Conservation (phyloP, 2,113 vertebrate genomes). For the Monopterus albus region DNA sequence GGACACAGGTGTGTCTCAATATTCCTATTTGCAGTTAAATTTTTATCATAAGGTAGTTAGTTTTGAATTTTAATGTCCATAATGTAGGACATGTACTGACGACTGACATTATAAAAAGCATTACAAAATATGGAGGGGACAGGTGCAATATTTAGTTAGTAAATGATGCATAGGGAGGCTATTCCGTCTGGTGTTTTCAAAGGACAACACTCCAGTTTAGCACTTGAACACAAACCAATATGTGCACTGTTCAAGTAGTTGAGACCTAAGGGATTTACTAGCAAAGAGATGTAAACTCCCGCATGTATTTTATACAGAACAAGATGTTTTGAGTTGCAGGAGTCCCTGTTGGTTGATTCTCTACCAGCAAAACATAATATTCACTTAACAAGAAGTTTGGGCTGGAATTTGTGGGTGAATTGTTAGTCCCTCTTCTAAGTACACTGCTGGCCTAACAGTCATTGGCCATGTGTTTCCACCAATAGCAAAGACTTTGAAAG, state of each 20-base stretch:
- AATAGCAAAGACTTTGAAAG: no score
- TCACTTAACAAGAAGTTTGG: background rate
- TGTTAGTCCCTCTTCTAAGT: background rate
- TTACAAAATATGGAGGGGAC: background rate
- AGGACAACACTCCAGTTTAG: background rate
- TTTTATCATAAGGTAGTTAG: no score
- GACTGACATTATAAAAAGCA: no score
- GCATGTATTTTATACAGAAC: constrained; percentile 27
- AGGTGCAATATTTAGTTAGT: background rate
- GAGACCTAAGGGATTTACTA: constrained; percentile 60
- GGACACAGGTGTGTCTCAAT: no score
- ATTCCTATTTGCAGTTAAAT: no score
- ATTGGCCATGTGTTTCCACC: background rate
- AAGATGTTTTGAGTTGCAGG: no score
- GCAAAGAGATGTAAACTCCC: constrained; percentile 21
- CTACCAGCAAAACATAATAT: background rate
- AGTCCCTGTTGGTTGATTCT: background rate
- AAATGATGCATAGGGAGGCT: background rate
- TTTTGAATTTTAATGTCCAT: no score
- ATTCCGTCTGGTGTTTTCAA: no score
- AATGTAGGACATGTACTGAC: no score
- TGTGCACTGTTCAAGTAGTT: constrained; percentile 53
- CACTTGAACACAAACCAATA: constrained; percentile 23
- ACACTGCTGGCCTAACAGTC: background rate
- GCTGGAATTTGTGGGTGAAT: background rate